Percentiles rank a stretch among this genome's conserved stretches.
Conservation (phyloP, 2,797 vertebrate genomes). For the Knipowitschia caucasica region DNA sequence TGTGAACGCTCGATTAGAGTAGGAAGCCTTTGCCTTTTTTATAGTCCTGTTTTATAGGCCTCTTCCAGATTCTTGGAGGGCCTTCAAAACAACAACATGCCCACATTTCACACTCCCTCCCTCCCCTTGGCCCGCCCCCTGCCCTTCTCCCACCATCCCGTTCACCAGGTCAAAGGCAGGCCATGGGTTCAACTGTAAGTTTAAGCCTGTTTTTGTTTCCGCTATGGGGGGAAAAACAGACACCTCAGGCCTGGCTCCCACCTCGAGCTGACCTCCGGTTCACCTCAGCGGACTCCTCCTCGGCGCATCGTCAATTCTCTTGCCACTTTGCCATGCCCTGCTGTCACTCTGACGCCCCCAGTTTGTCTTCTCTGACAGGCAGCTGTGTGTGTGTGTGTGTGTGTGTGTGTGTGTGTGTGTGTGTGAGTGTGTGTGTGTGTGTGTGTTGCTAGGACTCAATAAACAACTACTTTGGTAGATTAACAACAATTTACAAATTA, state of each 20-base stretch:
- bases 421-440: constrained; percentile 53
- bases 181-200: constrained; percentile 85
- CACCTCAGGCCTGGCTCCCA: constrained; percentile 63
- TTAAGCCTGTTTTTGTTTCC: constrained; percentile 78
- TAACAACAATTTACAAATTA: constrained; percentile 38
- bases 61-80: constrained; percentile 78
- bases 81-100: constrained; percentile 81
- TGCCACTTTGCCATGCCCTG: constrained; percentile 49
- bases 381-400: constrained; percentile 56
- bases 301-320: constrained; percentile 62
- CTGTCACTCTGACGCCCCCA: constrained; percentile 55
- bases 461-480: constrained; percentile 45
- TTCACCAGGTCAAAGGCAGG: constrained; percentile 80
- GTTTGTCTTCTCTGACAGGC: constrained; percentile 64
- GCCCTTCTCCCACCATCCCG: constrained; percentile 60
- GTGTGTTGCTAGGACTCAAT: constrained; percentile 31
- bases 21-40: constrained; percentile 67
- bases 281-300: constrained; percentile 68
- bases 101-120: constrained; percentile 69
- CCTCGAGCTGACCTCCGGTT: constrained; percentile 65
- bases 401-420: constrained; percentile 56
- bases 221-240: constrained; percentile 59
- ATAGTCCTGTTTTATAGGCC: constrained; percentile 79
- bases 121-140: constrained; percentile 62
- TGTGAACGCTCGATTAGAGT: constrained; percentile 40